Evolutionary conservation across 1,140 invertebrate genomes (phyloP), one percentile per base, ranked within the genome.

Genomic region (Ruditapes philippinarum): DNA sequence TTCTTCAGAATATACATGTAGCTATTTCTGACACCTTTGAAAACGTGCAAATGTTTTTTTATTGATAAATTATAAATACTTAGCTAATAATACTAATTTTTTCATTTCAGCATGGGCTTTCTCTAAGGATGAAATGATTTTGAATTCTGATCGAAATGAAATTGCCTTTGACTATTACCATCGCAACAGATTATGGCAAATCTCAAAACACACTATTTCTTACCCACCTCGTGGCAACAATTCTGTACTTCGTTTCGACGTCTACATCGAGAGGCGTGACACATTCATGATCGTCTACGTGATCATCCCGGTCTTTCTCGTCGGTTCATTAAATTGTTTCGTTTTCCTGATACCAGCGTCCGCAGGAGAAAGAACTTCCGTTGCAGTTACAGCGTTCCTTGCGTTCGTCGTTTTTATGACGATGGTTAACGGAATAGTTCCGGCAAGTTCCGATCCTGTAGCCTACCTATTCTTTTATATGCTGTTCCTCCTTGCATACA

Each of bases 321-420:
- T 97, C 93, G 96, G 96, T 0, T 93, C 95, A 17, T 92, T 97
- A 17, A 96, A 96, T 17, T 94, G 97, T 14, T 94, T 97, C 1
- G 96, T 96, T 22, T 97, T 97, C 93, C 96, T 96, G 90, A 93
- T 97, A 60, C 96, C 96, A 11, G 96, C 96, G 0, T 96, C 97
- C 88, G 96, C 96, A 17, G 96, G 96, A 0, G 96, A 97, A 91
- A 96, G 97, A 90, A 96, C 97, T 60, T 95, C 96, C 7, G 95
- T 97, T 22, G 96, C 96, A 31, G 94, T 97, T 40, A 96, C 96
- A 14, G 96, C 97, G 7, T 94, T 97, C 1, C 92, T 97, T 22
- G 96, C 97, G 9, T 96, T 97, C 90, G 96, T 96, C 68, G 96
- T 97, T 38, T 97, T 97, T 92, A 96, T 97, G 95, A 92, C 96